A percentile compares a stretch with the other conserved stretches of the same genome.
Conservation (phyloP, 2,113 vertebrate genomes). For the Ochotona princeps region DNA sequence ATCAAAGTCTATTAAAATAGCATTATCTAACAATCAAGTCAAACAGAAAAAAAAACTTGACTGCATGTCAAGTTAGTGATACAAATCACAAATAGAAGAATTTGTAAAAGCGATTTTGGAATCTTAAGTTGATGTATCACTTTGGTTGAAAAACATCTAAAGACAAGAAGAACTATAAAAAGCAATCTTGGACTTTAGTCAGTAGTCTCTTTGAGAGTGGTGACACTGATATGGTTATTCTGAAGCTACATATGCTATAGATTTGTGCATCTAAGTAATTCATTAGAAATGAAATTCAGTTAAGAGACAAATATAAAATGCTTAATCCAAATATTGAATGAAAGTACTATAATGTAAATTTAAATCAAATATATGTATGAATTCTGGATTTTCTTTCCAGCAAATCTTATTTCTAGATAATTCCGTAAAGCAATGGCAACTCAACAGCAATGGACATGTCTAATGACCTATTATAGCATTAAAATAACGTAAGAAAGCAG, state of each 20-base stretch:
- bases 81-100: background rate
- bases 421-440: background rate
- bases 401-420: background rate
- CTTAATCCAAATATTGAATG: background rate
- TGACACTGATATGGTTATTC: background rate
- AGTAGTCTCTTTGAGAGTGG: background rate
- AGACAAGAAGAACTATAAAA: background rate
- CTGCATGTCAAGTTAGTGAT: background rate
- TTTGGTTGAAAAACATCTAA: background rate
- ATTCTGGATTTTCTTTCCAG: background rate
- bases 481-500: background rate
- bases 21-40: background rate
- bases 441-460: background rate
- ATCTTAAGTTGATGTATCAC: background rate
- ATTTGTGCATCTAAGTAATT: slow-evolving; percentile 16
- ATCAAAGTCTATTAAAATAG: background rate
- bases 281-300: background rate
- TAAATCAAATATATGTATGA: slow-evolving; percentile 9
- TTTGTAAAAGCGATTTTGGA: slow-evolving; percentile 33
- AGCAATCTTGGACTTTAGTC: background rate
- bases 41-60: background rate
- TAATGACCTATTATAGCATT: background rate
- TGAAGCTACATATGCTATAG: background rate
- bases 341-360: background rate
- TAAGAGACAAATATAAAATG: background rate